Base-by-base conservation (phyloP, 64 coral and sea anemone species). In the Montipora sp. region DNA sequence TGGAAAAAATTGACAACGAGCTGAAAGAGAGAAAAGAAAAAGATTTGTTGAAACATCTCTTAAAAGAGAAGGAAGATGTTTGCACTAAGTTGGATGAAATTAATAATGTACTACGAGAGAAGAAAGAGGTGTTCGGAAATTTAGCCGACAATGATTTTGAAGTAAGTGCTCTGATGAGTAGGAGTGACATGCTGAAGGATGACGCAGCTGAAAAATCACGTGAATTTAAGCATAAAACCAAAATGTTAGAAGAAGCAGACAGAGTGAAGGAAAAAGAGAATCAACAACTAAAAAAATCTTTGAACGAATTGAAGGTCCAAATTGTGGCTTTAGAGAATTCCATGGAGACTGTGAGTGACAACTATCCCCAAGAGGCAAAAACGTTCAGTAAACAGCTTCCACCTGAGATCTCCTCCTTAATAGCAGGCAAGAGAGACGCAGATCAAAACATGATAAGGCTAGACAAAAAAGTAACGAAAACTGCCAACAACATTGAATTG, bases 41-140 rank as follows among this genome's bases (percentile, higher is more conserved):
- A 59, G 21, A 88, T 12, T 57, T 88, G 6, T 15, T 72, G 15
- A 84, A 87, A 57, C 76, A 87, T 19, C 84, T 93, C 0, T 27
- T 83, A 55, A 80, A 84, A 6, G 84, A 98, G 61, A 98, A 92
- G 68, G 7, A 77, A 16, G 79, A 94, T 12, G 72, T 98, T 4
- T 75, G 49, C 8, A 72, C 58, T 19, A 88, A 98, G 73, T 51
- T 94, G 14, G 79, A 94, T 2, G 93, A 89, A 89, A 83, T 98
- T 79, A 84, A 94, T 51, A 57, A 79, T 67, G 22, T 72, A 0
- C 46, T 98, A 11, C 22, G 75, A 11, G 90, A 94, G 9, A 69
- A 92, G 16, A 70, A 69, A 46, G 89, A 74, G 8, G n/a, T 63
- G 18, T 71, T 91, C 1, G 59, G 47, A 58, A 79, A 85, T 2